phyloP scores from a whole-genome alignment of 1,140 invertebrate species.

The Conus betulinus region DNA sequence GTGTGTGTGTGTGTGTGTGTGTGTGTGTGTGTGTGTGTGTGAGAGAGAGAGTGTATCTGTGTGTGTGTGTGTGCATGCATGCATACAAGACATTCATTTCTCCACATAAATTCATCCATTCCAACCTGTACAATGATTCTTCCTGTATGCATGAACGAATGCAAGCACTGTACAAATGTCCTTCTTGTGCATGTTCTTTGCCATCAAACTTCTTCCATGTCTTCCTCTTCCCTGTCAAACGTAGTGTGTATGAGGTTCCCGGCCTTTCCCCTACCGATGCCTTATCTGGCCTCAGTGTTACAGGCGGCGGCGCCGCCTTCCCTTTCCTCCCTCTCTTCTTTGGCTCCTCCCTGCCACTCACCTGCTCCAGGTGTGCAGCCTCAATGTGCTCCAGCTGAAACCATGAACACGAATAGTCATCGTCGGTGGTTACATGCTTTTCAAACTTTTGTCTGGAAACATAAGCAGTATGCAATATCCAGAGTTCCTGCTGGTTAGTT shows the following conservation, averaged over 20 bases:
- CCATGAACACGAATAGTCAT: not conserved
- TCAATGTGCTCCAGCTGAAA: constrained; percentile 2
- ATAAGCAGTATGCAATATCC: too few relatives aligned
- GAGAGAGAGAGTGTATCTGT: too few relatives aligned
- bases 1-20: not conserved
- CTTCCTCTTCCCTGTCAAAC: not conserved
- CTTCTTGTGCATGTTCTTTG: too few relatives aligned
- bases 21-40: not conserved
- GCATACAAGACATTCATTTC: too few relatives aligned
- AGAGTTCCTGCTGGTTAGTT: too few relatives aligned
- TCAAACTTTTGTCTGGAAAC: too few relatives aligned
- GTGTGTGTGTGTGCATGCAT: too few relatives aligned
- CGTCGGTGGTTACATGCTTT: too few relatives aligned
- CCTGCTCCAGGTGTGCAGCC: not conserved
- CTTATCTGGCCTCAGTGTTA: not conserved
- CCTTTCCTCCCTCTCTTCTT: not conserved
- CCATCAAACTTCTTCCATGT: not conserved
- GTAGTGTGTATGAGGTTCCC: not conserved
- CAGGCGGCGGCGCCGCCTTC: not conserved
- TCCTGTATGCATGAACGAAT: too few relatives aligned
- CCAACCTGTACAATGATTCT: too few relatives aligned
- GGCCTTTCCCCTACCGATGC: not conserved
- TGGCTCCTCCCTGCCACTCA: not conserved
- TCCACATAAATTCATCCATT: too few relatives aligned
- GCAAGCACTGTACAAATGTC: too few relatives aligned